A percentile compares a stretch with the other conserved stretches of the same genome.
Evolutionary conservation across 2,113 vertebrate genomes (phyloP).

Genomic region (Nothoprocta perdicaria): DNA sequence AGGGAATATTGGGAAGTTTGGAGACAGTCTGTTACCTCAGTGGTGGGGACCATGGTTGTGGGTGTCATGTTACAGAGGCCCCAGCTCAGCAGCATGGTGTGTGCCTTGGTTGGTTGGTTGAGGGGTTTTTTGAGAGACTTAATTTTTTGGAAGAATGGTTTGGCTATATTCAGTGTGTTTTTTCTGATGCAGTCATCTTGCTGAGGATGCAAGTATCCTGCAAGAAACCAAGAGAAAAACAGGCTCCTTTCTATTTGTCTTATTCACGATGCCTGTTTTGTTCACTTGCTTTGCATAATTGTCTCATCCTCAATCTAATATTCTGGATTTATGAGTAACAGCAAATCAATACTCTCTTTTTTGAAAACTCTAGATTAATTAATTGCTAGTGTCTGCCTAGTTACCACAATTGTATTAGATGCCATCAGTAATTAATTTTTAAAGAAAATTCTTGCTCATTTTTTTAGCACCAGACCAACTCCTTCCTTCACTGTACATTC

Average conservation of each 20-base stretch:
- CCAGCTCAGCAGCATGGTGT: not conserved
- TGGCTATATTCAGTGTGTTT: not conserved
- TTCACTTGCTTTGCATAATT: conserved; percentile 39
- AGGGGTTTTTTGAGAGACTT: not conserved
- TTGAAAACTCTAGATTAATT: conserved; percentile 49
- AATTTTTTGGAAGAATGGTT: not conserved
- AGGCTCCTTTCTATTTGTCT: not conserved
- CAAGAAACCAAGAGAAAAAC: not conserved
- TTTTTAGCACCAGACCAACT: not conserved
- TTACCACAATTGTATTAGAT: conserved; percentile 35
- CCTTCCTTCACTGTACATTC: not conserved
- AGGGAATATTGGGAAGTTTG: not conserved
- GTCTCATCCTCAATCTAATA: conserved; percentile 45
- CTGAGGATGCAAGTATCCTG: not conserved
- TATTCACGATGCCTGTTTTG: conserved; percentile 12
- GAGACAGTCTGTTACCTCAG: not conserved
- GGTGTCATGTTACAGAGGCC: not conserved
- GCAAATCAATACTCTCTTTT: conserved; percentile 61
- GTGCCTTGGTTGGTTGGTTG: not conserved
- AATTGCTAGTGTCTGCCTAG: conserved; percentile 40
- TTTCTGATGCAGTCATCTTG: not conserved
- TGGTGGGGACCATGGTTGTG: not conserved
- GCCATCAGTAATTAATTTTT: conserved; percentile 60
- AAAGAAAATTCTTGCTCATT: conserved; percentile 47
- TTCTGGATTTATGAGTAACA: conserved; percentile 57